Base-by-base conservation (phyloP, 2,113 vertebrate genomes). In the Grus americana region DNA sequence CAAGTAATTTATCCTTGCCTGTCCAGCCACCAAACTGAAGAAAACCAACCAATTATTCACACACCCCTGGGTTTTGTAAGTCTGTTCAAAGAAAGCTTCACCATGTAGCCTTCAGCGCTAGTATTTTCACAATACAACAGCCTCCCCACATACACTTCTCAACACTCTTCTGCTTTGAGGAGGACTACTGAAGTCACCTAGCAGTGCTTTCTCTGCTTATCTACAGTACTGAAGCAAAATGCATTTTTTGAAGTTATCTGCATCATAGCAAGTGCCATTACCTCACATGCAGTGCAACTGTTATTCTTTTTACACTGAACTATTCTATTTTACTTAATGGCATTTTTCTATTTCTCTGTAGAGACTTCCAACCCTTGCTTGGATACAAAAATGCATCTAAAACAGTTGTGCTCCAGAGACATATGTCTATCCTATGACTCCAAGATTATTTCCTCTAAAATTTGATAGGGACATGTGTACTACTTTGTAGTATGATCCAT, bases 401-500 rank as follows among this genome's bases (percentile, higher is more conserved):
- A 75, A 1, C 29, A 80, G 14, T 50, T 80, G 17, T 75, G 52
- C 26, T 86, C 76, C 42, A 89, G 79, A 91, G 65, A 76, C 29
- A 74, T 61, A 59, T 1, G 11, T 67, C 59, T 88, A 38, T 49
- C 29, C 63, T 76, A 12, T 29, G 38, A 79, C 22, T 91, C 62
- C 68, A 90, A 82, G 85, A 93, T 79, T 88, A 93, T 88, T 91
- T 91, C 73, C 74, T 93, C 92, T 93, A 94, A 90, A 92, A 92
- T 82, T 80, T 92, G 83, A 91, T 68, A 96, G 92, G 88, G 78
- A 96, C 92, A 93, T 62, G 71, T 72, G 52, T 86, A 79, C 62
- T 83, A 79, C 93, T 97, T 97, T 96, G 94, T 90, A 96, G 88
- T 78, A 54, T 50, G 92, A 95, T 95, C 97, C 95, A 97, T 98